Base-by-base conservation (phyloP, 2,113 vertebrate genomes). In the Solea solea region DNA sequence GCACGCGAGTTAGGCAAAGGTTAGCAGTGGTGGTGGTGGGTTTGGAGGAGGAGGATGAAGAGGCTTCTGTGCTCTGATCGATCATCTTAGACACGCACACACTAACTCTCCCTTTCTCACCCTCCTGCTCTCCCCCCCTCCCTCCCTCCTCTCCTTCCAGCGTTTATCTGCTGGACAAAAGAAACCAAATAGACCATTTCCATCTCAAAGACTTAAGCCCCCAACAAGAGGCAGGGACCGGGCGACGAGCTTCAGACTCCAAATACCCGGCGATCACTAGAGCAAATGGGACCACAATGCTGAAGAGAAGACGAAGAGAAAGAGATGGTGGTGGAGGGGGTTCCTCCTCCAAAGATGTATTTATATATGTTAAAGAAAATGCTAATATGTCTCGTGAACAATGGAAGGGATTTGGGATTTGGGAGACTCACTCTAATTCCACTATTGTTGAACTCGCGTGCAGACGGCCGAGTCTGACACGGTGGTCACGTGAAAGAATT, bases 381-480 rank as follows among this genome's bases (percentile, higher is more conserved):
- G 95, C 93, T 94, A 95, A 95, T 93, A 78, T 14, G 51, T 64
- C 58, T 64, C 76, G 72, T 86, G 85, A 86, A 74, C 91, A 90
- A 83, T 86, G 69, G 88, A 89, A 58, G 81, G 34, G 34, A 34
- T 34, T 34, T 34, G 34, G 89, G 88, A 90, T 92, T 90, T 88
- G 51, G 67, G 77, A 78, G 54, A 74, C 88, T 62, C 78, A 72
- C 87, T 85, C 90, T 94, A 94, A 95, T 94, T 86, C 94, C 70
- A 14, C 91, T 86, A 83, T 96, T 96, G 94, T 95, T 90, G 67
- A 78, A 84, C 93, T 95, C 94, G 93, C 93, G 95, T 96, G 95
- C 95, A 94, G 94, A 93, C 93, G 87, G 81, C 85, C 69, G 55
- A 86, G 91, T 90, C 53, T 88, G 94, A 94, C 93, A 94, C 69